Percentiles rank a stretch among this genome's conserved stretches.
phyloP scores from a whole-genome alignment of 2,888 invertebrate genomes.

The Malthinus seriepunctatus region DNA sequence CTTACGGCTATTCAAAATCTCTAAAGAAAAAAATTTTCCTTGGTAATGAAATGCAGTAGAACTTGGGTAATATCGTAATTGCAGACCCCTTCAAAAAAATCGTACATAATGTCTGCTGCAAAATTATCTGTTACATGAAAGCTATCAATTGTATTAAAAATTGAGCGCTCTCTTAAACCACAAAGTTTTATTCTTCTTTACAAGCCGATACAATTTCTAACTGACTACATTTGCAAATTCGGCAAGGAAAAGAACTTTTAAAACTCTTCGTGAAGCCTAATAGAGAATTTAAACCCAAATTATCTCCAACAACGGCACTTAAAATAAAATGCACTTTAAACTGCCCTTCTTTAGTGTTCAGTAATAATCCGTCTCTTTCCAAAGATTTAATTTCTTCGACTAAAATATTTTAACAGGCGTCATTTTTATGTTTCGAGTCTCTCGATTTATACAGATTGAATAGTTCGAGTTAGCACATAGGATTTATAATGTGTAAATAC shows the following conservation, averaged over 20 bases:
- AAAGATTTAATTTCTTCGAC: not conserved
- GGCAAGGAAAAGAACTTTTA: not conserved
- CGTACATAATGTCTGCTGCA: constrained; percentile 10
- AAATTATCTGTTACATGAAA: constrained; percentile 11
- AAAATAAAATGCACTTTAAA: not conserved
- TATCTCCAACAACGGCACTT: not conserved
- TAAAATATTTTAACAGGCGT: not conserved
- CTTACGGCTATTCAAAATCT: not conserved
- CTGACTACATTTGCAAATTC: not conserved
- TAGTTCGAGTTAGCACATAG: no score
- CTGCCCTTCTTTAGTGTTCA: not conserved
- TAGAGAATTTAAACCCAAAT: not conserved
- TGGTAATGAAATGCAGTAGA: constrained; percentile 3
- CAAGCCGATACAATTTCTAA: not conserved
- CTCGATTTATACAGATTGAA: not conserved
- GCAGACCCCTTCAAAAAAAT: constrained; percentile 14
- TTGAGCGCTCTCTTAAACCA: no score
- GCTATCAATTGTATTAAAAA: constrained; percentile 9
- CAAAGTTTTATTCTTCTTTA: no score
- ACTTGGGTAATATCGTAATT: constrained; percentile 9
- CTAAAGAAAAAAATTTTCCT: not conserved
- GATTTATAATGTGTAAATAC: no score
- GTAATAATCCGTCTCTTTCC: not conserved
- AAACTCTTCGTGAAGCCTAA: not conserved
- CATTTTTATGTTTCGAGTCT: not conserved